Conservation (phyloP, 2,113 vertebrate genomes). For the Cyprinodon brontotheroides region DNA sequence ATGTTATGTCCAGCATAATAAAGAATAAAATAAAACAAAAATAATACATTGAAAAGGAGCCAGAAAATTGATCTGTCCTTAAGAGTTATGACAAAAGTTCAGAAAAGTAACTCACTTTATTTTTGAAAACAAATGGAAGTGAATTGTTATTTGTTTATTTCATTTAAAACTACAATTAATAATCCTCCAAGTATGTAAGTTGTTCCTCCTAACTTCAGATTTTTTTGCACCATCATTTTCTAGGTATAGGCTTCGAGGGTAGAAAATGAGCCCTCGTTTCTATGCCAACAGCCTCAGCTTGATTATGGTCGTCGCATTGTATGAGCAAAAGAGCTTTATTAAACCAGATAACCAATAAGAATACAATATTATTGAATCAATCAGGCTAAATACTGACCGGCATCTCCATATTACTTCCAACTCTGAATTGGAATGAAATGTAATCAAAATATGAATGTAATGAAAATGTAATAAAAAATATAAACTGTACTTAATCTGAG, state of each 20-base stretch:
- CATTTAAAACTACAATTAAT: conserved; percentile 6
- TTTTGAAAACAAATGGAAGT: conserved; percentile 24
- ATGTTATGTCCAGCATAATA: conserved; percentile 1
- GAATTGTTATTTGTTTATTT: neutral
- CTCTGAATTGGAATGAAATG: conserved; percentile 1
- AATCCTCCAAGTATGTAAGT: conserved; percentile 10
- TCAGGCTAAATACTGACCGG: conserved; percentile 65
- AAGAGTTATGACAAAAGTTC: neutral
- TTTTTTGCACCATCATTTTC: conserved; percentile 49
- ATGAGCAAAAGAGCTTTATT: conserved; percentile 75
- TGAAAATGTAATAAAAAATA: neutral
- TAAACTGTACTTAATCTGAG: neutral
- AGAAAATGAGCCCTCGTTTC: conserved; percentile 60
- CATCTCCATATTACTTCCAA: neutral
- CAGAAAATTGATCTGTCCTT: neutral
- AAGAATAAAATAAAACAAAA: neutral
- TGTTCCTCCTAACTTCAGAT: conserved; percentile 34
- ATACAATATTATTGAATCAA: conserved; percentile 69
- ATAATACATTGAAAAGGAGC: neutral
- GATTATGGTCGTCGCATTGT: conserved; percentile 52
- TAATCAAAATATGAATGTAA: conserved; percentile 13
- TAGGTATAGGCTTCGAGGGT: conserved; percentile 36
- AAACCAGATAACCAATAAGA: conserved; percentile 70
- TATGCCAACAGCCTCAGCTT: conserved; percentile 67
- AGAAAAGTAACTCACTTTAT: conserved; percentile 3